These are phyloP conservation scores for Malaclemys terrapin DNA, from an alignment of 2,113 vertebrate genomes.

Conservation along the genomic window DNA sequence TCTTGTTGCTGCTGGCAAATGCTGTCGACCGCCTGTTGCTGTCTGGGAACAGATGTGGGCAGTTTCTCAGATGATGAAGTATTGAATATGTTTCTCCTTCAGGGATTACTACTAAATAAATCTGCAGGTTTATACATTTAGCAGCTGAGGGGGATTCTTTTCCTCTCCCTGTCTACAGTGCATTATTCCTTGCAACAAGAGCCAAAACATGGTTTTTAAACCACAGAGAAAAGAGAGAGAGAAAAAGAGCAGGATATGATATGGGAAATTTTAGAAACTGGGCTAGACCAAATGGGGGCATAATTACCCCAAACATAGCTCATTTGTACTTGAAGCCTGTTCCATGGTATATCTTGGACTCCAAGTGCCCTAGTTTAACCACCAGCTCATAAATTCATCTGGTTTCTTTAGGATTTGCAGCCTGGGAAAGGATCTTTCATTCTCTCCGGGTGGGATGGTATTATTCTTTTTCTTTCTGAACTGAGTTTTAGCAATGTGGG, in stretches of 20 bases:
- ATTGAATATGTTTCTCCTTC: slow-evolving; percentile 73
- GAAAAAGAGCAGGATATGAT: neutral
- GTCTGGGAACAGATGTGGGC: slow-evolving; percentile 73
- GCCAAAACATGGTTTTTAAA: slow-evolving; percentile 57
- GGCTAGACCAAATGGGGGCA: neutral
- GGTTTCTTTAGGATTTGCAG: slow-evolving; percentile 59
- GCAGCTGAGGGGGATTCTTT: slow-evolving; percentile 71
- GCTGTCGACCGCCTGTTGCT: slow-evolving; percentile 48
- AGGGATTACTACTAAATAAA: slow-evolving; percentile 74
- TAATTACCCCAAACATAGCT: slow-evolving; percentile 54
- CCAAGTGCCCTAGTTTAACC: slow-evolving; percentile 17
- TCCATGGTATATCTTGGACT: slow-evolving; percentile 45
- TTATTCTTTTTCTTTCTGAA: neutral
- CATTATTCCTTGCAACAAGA: slow-evolving; percentile 36
- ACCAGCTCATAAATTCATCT: slow-evolving; percentile 70
- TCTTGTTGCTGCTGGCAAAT: slow-evolving; percentile 49
- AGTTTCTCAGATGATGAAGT: slow-evolving; percentile 70
- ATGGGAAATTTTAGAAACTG: slow-evolving; percentile 41
- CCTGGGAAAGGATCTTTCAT: slow-evolving; percentile 60
- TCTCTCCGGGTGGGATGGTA: slow-evolving; percentile 44
- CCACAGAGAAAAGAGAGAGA: neutral
- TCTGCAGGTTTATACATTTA: slow-evolving; percentile 76
- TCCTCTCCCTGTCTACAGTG: neutral
- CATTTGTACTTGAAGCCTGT: neutral
- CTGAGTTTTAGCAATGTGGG: neutral